Percentiles rank a stretch among this genome's conserved stretches.
These are phyloP conservation scores for Drosophila melanica DNA, from an alignment of 1,140 invertebrate species.

Conservation along the genomic window DNA sequence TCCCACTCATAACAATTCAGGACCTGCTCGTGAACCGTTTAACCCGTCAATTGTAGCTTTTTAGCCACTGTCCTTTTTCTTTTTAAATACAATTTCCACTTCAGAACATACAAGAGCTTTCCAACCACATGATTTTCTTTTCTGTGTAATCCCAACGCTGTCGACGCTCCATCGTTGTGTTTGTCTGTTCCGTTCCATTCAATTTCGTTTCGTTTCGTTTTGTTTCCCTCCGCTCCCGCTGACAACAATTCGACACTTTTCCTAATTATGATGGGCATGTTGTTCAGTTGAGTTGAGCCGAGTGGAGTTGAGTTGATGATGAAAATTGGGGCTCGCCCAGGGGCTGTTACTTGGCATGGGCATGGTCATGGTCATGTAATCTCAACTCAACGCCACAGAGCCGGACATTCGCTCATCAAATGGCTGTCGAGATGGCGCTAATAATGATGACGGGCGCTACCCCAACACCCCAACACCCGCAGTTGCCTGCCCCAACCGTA, in stretches of 20 bases:
- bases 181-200: background rate
- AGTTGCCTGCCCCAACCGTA: conserved; percentile 33
- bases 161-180: conserved; percentile 32
- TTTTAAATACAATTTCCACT: conserved; percentile 13
- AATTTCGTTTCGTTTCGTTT: background rate
- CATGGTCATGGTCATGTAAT: conserved; percentile 59
- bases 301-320: conserved; percentile 59
- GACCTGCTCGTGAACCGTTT: background rate
- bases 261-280: conserved; percentile 80
- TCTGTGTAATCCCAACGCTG: conserved; percentile 11
- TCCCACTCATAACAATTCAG: no score
- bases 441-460: conserved; percentile 48
- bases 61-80: background rate
- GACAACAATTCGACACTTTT: conserved; percentile 78
- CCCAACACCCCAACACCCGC: background rate
- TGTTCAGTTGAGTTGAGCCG: conserved; percentile 55
- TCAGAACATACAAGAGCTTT: conserved; percentile 4
- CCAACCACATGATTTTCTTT: conserved; percentile 12
- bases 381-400: conserved; percentile 47
- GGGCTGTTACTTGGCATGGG: background rate
- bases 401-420: conserved; percentile 70
- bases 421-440: conserved; percentile 60
- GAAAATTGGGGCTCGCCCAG: conserved; percentile 60
- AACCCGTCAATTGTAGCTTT: background rate
- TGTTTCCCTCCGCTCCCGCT: conserved; percentile 21